These are phyloP conservation scores for Proteles cristata DNA, from an alignment of 2,113 vertebrate species.

Conservation along the genomic window DNA sequence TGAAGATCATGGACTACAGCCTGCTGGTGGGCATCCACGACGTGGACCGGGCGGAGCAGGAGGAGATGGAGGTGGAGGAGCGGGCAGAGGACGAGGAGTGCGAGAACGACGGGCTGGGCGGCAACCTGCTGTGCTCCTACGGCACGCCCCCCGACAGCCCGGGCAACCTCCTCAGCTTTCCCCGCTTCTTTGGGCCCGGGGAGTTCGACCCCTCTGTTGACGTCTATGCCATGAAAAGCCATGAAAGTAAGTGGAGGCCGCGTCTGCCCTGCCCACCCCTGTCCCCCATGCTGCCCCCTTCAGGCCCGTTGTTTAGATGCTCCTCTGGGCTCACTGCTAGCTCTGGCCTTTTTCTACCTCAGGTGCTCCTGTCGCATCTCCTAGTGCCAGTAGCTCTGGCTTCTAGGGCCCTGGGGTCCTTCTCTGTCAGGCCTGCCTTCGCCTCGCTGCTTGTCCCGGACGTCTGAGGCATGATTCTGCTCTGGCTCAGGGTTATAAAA, in stretches of 20 bases:
- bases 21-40: slow-evolving; percentile 97
- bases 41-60: slow-evolving; percentile 96
- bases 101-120: slow-evolving; percentile 90
- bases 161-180: slow-evolving; percentile 94
- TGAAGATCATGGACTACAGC: slow-evolving; percentile 99
- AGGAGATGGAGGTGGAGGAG: slow-evolving; percentile 97
- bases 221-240: slow-evolving; percentile 97
- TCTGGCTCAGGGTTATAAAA: background rate
- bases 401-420: background rate
- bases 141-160: slow-evolving; percentile 96
- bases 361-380: background rate
- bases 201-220: slow-evolving; percentile 96
- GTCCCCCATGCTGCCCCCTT: background rate
- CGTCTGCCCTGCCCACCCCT: background rate
- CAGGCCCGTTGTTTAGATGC: background rate
- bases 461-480: background rate
- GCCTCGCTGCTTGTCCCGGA: background rate
- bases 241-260: slow-evolving; percentile 89
- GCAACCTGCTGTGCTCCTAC: slow-evolving; percentile 91
- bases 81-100: slow-evolving; percentile 93
- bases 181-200: slow-evolving; percentile 94
- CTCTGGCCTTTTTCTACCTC: background rate
- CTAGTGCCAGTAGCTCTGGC: background rate
- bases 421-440: background rate
- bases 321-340: background rate